Evolutionary conservation across 2,888 invertebrate species (phyloP).

Genomic region (Watsonalla binaria): DNA sequence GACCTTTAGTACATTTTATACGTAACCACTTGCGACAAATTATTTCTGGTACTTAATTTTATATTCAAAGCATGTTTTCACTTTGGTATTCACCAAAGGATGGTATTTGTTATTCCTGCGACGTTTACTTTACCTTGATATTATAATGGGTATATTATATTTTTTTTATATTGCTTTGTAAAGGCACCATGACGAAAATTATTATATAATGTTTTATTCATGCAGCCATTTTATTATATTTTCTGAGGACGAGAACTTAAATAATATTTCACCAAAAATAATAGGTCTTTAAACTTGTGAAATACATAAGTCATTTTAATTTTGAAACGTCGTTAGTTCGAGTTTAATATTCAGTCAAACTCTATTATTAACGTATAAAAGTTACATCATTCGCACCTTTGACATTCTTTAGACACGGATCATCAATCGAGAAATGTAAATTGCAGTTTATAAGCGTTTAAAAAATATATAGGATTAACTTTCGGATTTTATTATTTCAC

Average conservation of each 20-base stretch:
- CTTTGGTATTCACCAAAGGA: conserved; percentile 27
- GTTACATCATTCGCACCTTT: too few relatives aligned
- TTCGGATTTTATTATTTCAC: too few relatives aligned
- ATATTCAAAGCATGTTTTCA: conserved; percentile 23
- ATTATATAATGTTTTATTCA: conserved; percentile 1
- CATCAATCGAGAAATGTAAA: too few relatives aligned
- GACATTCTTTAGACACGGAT: too few relatives aligned
- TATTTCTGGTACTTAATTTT: not conserved
- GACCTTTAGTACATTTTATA: conserved; percentile 1
- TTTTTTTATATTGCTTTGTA: not conserved
- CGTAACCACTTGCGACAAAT: not conserved
- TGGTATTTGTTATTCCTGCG: conserved; percentile 23
- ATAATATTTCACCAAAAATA: too few relatives aligned
- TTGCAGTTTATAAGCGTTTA: too few relatives aligned
- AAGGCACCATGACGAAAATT: not conserved
- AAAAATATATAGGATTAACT: too few relatives aligned
- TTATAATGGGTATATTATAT: not conserved
- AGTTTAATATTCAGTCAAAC: not conserved
- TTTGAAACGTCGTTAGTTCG: not conserved
- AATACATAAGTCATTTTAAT: not conserved
- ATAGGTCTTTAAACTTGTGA: too few relatives aligned
- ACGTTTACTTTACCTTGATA: conserved; percentile 2
- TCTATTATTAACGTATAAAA: too few relatives aligned
- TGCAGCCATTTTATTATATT: not conserved
- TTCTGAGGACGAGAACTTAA: too few relatives aligned